Conservation (phyloP, 1,140 invertebrate species). For the Aphaenogaster rudis region DNA sequence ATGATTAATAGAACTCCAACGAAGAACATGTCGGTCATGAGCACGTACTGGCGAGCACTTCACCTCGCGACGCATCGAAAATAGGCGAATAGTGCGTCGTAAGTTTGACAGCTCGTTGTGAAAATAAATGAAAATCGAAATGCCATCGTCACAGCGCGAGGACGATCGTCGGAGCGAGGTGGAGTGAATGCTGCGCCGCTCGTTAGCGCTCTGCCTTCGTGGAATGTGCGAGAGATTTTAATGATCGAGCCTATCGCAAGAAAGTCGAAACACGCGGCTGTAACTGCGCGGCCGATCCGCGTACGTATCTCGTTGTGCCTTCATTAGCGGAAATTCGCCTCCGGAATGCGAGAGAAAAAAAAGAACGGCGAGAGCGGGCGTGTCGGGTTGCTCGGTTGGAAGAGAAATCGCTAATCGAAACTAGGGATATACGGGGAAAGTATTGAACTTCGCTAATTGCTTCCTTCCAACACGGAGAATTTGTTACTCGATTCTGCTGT, state of each 20-base stretch:
- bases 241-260: conserved; percentile 54
- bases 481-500: background rate
- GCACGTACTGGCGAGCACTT: background rate
- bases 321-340: conserved; percentile 45
- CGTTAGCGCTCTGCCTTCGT: conserved; percentile 44
- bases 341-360: conserved; percentile 38
- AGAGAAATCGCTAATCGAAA: conserved; percentile 35
- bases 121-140: conserved; percentile 50
- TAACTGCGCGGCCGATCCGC: background rate
- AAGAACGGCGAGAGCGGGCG: conserved; percentile 7
- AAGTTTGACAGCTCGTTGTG: conserved; percentile 43
- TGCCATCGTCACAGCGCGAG: conserved; percentile 22
- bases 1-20: conserved; percentile 50
- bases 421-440: background rate
- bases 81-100: conserved; percentile 1
- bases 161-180: background rate
- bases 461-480: conserved; percentile 6
- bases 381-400: conserved; percentile 20
- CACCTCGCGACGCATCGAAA: conserved; percentile 25
- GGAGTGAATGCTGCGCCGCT: background rate
- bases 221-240: conserved; percentile 38
- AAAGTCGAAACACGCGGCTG: conserved; percentile 35
- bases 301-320: conserved; percentile 40
- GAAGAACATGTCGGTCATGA: conserved; percentile 35
- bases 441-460: conserved; percentile 26